Conservation (phyloP, 2,113 vertebrate genomes). For the Platanista minor region DNA sequence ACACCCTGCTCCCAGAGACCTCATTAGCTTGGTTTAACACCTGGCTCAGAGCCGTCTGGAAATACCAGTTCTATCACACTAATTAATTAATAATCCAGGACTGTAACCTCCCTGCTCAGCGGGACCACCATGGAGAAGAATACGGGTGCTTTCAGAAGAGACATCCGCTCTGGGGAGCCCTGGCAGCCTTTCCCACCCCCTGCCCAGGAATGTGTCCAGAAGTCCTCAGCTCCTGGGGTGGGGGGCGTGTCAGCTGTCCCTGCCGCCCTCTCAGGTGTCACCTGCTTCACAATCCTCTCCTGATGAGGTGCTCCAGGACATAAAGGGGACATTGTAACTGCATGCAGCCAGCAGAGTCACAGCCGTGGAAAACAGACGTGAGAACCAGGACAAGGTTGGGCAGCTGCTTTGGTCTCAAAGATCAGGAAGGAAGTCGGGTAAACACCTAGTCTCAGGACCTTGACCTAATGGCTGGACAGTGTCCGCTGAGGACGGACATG, state of each 20-base stretch:
- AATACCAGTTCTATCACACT: neutral
- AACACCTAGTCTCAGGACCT: accelerated
- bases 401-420: neutral
- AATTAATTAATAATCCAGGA: neutral
- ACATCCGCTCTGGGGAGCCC: accelerated
- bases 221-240: neutral
- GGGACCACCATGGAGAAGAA: neutral
- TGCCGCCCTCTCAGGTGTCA: neutral
- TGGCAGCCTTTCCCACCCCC: no score
- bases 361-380: accelerated
- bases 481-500: no score
- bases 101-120: neutral
- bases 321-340: neutral
- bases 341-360: neutral
- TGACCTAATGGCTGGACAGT: accelerated
- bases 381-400: neutral
- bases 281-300: neutral
- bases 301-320: neutral
- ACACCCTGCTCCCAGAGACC: neutral
- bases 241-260: neutral
- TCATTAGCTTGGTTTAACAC: neutral
- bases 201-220: neutral
- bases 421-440: neutral
- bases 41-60: neutral
- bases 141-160: neutral